Base-by-base conservation (phyloP, 2,113 vertebrate genomes). In the Eulemur macaco region DNA sequence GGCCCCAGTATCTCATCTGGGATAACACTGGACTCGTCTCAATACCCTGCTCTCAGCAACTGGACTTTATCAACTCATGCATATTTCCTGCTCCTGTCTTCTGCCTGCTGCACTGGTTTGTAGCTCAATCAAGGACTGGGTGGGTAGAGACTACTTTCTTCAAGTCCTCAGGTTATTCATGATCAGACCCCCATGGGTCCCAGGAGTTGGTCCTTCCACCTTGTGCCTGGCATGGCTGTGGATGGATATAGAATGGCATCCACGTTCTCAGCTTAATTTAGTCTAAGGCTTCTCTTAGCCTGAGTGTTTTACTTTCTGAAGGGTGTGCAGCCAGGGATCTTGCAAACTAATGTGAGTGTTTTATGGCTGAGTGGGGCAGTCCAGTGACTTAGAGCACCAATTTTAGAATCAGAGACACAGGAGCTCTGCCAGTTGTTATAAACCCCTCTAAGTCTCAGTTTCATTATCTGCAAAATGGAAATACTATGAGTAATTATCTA, bases 401-500 rank as follows among this genome's bases (percentile, higher is more conserved):
- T 18, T 88, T 78, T 73, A 73, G 42, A 80, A 20, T 81, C n/a
- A 85, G 80, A 92, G 85, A 94, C 74, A 69, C 8, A 76, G 69
- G 69, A 90, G 5, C 42, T 90, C 76, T 97, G 88, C 25, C 64
- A 31, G 84, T 90, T 91, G 14, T 52, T 83, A 15, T 56, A 42
- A 78, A 42, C 27, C 11, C 37, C 12, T 84, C 37, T 94, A 56
- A n/a, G 17, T 78, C 81, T 92, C 52, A 2, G 31, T 90, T 96
- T 96, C 25, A 39, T 90, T 84, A 82, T 80, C 58, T 85, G 84
- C 12, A 85, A 84, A 66, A 86, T 78, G 50, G 81, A 95, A 78
- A 60, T 34, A 56, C 7, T 64, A 0, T 42, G 27, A 83, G 29
- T 94, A 47, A 14, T 21, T 84, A 71, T 47, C 47, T 47, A 47